Evolutionary conservation across 2,888 invertebrate genomes (phyloP), one percentile per base, ranked within the genome.

Genomic region (Sesia bembeciformis): DNA sequence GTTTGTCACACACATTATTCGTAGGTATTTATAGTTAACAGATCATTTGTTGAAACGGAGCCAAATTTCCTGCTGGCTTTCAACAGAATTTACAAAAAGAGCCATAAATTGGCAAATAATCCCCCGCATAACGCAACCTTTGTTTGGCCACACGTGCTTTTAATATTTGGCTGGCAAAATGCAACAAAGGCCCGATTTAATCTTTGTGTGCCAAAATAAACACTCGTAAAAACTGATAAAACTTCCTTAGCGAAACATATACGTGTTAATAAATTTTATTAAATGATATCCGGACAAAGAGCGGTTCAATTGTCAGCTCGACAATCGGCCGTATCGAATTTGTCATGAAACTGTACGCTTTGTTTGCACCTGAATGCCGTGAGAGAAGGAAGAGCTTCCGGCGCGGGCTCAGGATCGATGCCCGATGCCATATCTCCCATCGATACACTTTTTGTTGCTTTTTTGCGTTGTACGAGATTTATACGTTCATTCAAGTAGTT

Each of bases 71-170:
- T 84, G 84, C 67, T 76, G 75, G 84, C 81, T 87, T 87, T 85
- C 84, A 84, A 78, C 87, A 74, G 78, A 82, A 82, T 81, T 84
- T 81, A 85, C 85, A 89, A 88, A 89, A 89, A 88, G 87, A 77
- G 78, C 85, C 81, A 89, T 88, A 88, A 89, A 89, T 89, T 88
- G 89, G 87, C 87, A 84, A 86, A 89, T 89, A 88, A 89, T 89
- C 89, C 84, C 80, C 89, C 88, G 84, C 88, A 89, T 87, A 88
- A 87, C 88, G 88, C 76, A 84, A 89, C 89, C 88, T 88, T 89
- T 89, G 89, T 89, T 84, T 86, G 89, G 85, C 85, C 89, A 88
- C 89, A 89, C 89, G 88, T 89, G 89, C 87, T 88, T 88, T 89
- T 88, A 87, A 89, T 87, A 84, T 84, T 79, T 77, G 74, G 74